Base-by-base conservation (phyloP, 2,113 vertebrate species). In the Pithys albifrons region DNA sequence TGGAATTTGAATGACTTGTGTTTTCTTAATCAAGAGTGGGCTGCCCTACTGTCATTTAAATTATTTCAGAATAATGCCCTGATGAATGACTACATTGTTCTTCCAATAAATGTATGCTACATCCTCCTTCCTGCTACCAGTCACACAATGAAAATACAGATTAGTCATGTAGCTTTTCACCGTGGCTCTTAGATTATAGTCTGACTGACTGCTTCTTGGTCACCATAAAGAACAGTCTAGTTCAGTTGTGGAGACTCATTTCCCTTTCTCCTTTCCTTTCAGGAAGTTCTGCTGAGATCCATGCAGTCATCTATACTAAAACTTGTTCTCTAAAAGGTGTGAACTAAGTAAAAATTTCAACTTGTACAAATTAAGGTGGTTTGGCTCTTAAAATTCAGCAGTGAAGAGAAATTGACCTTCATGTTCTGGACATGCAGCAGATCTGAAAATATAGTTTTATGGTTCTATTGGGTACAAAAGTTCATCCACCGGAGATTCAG, bases 31-130 rank as follows among this genome's bases (percentile, higher is more conserved):
- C 73, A 91, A 55, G 76, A 62, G 57, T 54, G 51, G 89, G 90
- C 78, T 82, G 87, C 83, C 62, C 86, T 83, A 55, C 74, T 92
- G 57, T 93, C 43, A 73, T 83, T 49, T 80, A 92, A 81, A 85
- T 89, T 3, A 57, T 62, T 91, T 94, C 92, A 70, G 91, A 82
- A 85, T 96, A 91, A 96, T 86, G 87, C 49, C 72, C 66, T 70
- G 76, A 59, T 87, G 83, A 95, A 96, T 92, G 67, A 84, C 52
- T 81, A 46, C 65, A 69, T 86, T 92, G 77, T 95, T 91, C 86
- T 96, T 78, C 59, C 88, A 94, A 94, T 84, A 96, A 96, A 97
- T 35, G 88, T 96, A 93, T 96, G 91, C 75, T 95, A 86, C 91
- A 71, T 73, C 72, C 82, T 92, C 64, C 52, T 91, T 95, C 96